Conservation (phyloP, 2,888 invertebrate genomes). For the Rhogogaster chlorosoma region DNA sequence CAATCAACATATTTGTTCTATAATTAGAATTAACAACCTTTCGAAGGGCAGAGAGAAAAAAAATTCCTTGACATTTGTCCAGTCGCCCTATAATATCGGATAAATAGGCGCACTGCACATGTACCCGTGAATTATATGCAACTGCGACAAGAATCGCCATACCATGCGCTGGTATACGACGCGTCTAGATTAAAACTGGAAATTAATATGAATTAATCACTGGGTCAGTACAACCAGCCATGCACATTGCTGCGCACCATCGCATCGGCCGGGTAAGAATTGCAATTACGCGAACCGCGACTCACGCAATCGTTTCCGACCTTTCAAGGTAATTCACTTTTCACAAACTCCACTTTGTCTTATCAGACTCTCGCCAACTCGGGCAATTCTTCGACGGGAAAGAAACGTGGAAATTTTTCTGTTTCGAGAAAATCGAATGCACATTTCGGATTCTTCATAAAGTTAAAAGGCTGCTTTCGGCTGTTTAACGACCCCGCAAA, state of each 20-base stretch:
- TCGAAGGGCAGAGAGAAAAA: neutral
- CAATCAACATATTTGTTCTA: constrained; percentile 17
- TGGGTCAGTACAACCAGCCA: constrained; percentile 1
- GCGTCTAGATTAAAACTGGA: constrained; percentile 30
- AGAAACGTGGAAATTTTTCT: neutral
- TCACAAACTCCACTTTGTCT: neutral
- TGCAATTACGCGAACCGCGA: constrained; percentile 16
- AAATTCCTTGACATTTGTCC: constrained; percentile 28
- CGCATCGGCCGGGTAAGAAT: neutral
- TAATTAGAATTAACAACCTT: constrained; percentile 10
- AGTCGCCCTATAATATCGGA: neutral
- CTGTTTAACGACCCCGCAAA: neutral
- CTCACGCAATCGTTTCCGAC: constrained; percentile 26
- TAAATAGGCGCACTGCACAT: neutral
- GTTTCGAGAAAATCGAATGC: neutral
- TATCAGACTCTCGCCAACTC: neutral
- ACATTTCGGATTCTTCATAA: neutral
- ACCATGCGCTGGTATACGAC: neutral
- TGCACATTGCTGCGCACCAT: constrained; percentile 33
- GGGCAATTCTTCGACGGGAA: neutral
- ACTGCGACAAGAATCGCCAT: constrained; percentile 37
- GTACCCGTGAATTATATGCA: neutral
- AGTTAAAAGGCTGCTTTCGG: neutral
- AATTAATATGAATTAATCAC: constrained; percentile 46
- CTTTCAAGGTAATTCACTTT: constrained; percentile 34